Base-by-base conservation (phyloP, 2,888 invertebrate genomes). In the Lasioglossum marginatum region DNA sequence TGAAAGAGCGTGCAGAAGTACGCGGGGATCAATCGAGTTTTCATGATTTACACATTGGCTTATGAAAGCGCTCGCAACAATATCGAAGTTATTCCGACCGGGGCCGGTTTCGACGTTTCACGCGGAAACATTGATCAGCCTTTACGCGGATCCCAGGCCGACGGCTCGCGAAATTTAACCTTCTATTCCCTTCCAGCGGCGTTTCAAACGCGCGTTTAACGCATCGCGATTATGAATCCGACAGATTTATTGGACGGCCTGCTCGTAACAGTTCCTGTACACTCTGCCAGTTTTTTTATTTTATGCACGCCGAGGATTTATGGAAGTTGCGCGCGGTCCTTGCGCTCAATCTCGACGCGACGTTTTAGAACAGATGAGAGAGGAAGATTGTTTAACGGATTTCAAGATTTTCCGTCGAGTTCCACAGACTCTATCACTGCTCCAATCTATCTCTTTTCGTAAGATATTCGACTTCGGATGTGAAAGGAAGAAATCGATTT, bases 1-100 rank as follows among this genome's bases (percentile, higher is more conserved):
- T 40, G 87, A 83, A 79, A 81, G 85, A 81, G 79, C 83, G 81
- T 82, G 79, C 78, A 80, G 72, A 81, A 79, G 81, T 81, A 82
- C 75, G 66, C 66, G 72, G 83, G 76, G 87, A 87, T 87, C 89
- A 88, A 90, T 90, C 86, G 89, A 87, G 83, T 87, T 88, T 84
- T 72, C 88, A 80, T 87, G 90, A 89, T 89, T 89, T 89, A 84
- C 81, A 70, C 78, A 81, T 78, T 77, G 81, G 85, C 84, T 89
- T 83, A 85, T 85, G 83, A 88, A 89, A 89, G 86, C 83, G 81
- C 76, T 82, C 45, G 86, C 52, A 82, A 82, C 86, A 85, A 78
- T 86, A 84, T 75, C 79, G 80, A 79, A 82, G 84, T 89, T 85
- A 86, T 89, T 84, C 79, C 78, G 81, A 70, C 27, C 63, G 70